Percentiles rank a stretch among this genome's conserved stretches.
phyloP scores from a whole-genome alignment of 2,113 vertebrate genomes.

The Sus scrofa region T2T-Sscrofa CM000821.6:2195501-2196000 shows the following conservation, averaged over 20 bases:
- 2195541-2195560: background rate
- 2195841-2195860: background rate
- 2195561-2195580: background rate
- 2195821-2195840: background rate
- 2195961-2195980: background rate
- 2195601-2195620: background rate
- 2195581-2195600: background rate
- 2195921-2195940: background rate
- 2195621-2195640: background rate
- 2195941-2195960: background rate
- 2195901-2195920: background rate
- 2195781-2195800: background rate
- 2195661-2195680: background rate
- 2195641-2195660: background rate
- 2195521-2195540: background rate
- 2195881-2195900: background rate
- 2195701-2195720: background rate
- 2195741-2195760: background rate
- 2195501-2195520: background rate
- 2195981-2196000: background rate
- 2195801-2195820: background rate
- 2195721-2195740: background rate
- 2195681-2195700: background rate
- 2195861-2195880: background rate
- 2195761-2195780: conserved; percentile 36